phyloP scores from a whole-genome alignment of 2,113 vertebrate species.

The Platysteira castanea region DNA sequence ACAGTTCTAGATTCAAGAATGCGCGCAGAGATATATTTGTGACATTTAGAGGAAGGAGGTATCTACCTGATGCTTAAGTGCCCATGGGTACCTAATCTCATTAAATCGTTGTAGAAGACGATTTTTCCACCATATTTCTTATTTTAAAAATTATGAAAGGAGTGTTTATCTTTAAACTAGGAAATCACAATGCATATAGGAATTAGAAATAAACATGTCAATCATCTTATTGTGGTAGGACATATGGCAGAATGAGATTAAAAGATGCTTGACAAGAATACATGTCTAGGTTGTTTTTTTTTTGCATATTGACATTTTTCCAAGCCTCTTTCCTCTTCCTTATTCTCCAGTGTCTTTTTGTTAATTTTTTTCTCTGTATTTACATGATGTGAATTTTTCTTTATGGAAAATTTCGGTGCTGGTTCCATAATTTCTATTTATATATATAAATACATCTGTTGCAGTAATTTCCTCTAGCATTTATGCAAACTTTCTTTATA shows the following conservation, averaged over 20 bases:
- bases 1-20: not conserved
- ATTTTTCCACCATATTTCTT: not conserved
- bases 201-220: not conserved
- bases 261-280: not conserved
- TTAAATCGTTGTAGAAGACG: not conserved
- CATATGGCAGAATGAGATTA: not conserved
- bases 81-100: not conserved
- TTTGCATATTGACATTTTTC: not conserved
- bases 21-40: not conserved
- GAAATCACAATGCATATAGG: not conserved
- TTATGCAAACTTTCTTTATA: too few species aligned
- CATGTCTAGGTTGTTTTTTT: not conserved
- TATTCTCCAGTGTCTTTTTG: not conserved
- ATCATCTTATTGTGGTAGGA: not conserved
- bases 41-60: not conserved
- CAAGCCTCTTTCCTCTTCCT: not conserved
- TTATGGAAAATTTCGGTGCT: not conserved
- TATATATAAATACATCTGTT: not conserved
- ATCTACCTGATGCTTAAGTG: not conserved
- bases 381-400: not conserved
- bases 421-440: not conserved
- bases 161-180: not conserved
- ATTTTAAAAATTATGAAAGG: not conserved
- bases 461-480: not conserved
- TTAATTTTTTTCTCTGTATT: not conserved